These are phyloP conservation scores for Scrobipalpa costella DNA, from an alignment of 2,888 invertebrate species.

Conservation along the genomic window DNA sequence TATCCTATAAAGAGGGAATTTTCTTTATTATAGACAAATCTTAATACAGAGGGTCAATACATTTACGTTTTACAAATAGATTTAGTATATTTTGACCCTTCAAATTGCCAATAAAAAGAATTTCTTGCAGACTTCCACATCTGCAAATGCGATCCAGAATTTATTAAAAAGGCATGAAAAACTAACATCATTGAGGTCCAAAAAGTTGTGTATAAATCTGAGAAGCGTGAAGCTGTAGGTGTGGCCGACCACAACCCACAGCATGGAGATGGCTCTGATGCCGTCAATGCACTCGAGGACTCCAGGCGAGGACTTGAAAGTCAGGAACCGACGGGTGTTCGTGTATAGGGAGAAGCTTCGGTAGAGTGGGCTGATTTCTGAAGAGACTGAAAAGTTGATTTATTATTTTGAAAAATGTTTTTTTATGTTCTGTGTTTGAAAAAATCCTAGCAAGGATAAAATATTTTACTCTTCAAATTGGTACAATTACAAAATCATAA, in stretches of 20 bases:
- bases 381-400: background rate
- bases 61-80: too few relatives aligned
- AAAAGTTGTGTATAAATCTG: slow-evolving; percentile 49
- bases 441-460: too few relatives aligned
- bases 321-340: slow-evolving; percentile 61
- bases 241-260: slow-evolving; percentile 73
- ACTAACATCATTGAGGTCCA: slow-evolving; percentile 27
- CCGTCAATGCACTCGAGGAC: slow-evolving; percentile 69
- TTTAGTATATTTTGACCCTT: too few relatives aligned
- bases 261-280: slow-evolving; percentile 66
- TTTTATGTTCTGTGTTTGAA: too few relatives aligned
- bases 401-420: too few relatives aligned
- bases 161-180: background rate
- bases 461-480: too few relatives aligned
- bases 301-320: slow-evolving; percentile 49
- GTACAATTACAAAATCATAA: too few relatives aligned
- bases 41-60: too few relatives aligned
- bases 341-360: slow-evolving; percentile 63
- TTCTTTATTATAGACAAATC: too few relatives aligned
- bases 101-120: too few relatives aligned
- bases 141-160: background rate
- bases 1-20: too few relatives aligned
- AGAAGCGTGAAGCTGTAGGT: slow-evolving; percentile 50
- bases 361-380: slow-evolving; percentile 38
- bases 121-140: too few relatives aligned